phyloP scores from a whole-genome alignment of 2,797 vertebrate species.

The Melanotaenia maccullochi region DNA sequence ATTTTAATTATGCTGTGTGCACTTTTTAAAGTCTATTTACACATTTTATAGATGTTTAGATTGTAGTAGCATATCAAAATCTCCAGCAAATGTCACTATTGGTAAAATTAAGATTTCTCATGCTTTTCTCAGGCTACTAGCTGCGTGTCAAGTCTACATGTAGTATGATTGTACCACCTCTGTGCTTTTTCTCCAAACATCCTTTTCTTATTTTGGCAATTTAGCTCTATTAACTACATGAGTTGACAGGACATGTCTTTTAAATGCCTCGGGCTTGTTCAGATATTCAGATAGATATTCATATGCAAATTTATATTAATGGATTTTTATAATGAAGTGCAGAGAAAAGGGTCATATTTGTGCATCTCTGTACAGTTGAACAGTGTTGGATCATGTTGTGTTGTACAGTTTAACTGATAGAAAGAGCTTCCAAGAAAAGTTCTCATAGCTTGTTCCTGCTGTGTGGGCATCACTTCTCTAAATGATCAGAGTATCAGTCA shows the following conservation, averaged over 20 bases:
- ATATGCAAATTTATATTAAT: not conserved
- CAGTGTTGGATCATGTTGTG: not conserved
- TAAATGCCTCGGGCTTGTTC: not conserved
- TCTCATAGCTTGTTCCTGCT: not conserved
- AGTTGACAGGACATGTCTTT: not conserved
- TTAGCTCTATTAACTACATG: not conserved
- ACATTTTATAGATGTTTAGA: too few species aligned
- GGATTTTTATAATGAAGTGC: not conserved
- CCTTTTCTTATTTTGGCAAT: not conserved
- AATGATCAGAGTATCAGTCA: not conserved
- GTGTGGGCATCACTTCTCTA: not conserved
- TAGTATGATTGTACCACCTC: not conserved
- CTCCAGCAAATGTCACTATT: too few species aligned
- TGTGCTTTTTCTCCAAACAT: not conserved
- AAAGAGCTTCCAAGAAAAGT: too few species aligned
- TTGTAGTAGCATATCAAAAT: too few species aligned
- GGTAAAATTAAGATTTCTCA: not conserved
- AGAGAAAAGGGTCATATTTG: not conserved
- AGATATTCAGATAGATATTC: not conserved
- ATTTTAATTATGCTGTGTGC: not conserved
- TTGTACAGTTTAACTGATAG: not conserved
- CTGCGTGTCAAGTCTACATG: not conserved
- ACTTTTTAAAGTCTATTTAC: not conserved
- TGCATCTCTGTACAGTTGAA: not conserved
- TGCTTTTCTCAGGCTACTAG: not conserved